Percentiles rank a stretch among this genome's conserved stretches.
Conservation (phyloP, 2,113 vertebrate species). For the Scalopus aquaticus region DNA sequence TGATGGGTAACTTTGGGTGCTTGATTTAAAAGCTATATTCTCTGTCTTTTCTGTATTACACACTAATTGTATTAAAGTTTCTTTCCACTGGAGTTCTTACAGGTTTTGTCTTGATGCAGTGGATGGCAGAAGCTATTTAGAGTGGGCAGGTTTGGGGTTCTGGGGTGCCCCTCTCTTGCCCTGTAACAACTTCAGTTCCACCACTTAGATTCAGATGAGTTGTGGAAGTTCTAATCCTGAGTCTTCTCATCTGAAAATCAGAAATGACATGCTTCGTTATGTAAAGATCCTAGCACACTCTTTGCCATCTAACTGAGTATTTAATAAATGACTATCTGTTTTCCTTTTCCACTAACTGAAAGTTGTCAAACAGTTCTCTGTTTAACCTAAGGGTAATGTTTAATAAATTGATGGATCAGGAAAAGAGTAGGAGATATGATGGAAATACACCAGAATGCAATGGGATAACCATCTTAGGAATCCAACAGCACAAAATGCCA, state of each 20-base stretch:
- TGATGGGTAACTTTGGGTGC: too few relatives aligned
- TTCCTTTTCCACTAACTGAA: neutral
- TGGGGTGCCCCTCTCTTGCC: too few relatives aligned
- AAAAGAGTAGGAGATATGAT: neutral
- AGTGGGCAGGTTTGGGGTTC: too few relatives aligned
- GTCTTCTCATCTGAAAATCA: neutral
- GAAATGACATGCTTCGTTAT: neutral
- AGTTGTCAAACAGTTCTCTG: neutral
- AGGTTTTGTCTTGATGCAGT: too few relatives aligned
- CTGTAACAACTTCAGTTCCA: neutral
- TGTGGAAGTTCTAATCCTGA: too few relatives aligned
- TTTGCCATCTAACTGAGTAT: neutral
- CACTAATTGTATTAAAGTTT: too few relatives aligned
- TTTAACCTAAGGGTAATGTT: neutral
- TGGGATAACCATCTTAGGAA: neutral
- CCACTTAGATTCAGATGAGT: neutral
- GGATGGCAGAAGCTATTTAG: too few relatives aligned
- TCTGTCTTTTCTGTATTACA: too few relatives aligned
- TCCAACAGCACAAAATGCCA: neutral
- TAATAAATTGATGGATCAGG: neutral
- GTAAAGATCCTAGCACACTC: neutral
- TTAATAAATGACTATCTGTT: neutral
- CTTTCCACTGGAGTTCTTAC: too few relatives aligned
- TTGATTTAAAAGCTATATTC: too few relatives aligned
- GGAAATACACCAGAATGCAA: neutral